Evolutionary conservation across 2,888 invertebrate genomes (phyloP).

Genomic region (Phoenoteleia sp.): DNA sequence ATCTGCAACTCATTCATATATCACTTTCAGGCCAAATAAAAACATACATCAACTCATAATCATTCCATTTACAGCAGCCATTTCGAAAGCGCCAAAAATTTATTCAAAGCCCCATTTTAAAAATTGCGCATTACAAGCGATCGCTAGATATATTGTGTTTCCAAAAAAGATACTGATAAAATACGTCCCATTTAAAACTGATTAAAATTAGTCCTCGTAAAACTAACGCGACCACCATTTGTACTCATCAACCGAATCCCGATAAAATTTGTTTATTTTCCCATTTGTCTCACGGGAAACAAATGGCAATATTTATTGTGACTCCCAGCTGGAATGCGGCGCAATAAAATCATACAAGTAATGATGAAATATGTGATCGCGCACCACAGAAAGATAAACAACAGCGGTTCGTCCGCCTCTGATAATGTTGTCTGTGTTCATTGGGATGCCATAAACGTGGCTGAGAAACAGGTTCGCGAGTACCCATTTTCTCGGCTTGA

Average conservation of each 20-base stretch:
- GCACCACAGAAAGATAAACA: conserved; percentile 18
- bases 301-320: conserved; percentile 32
- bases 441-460: neutral
- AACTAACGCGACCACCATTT: neutral
- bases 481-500: conserved; percentile 1
- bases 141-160: too few species aligned
- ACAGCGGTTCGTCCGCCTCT: neutral
- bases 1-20: too few species aligned
- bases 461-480: conserved; percentile 38
- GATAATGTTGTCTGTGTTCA: conserved; percentile 10
- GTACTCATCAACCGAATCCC: conserved; percentile 3
- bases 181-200: neutral
- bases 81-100: too few species aligned
- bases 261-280: conserved; percentile 35
- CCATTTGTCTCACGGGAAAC: conserved; percentile 24
- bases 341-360: conserved; percentile 49
- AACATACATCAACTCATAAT: too few species aligned
- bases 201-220: neutral
- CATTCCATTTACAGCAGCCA: too few species aligned
- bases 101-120: too few species aligned
- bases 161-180: too few species aligned
- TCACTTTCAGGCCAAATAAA: too few species aligned
- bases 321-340: conserved; percentile 32
- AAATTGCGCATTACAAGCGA: too few species aligned
- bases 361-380: conserved; percentile 41